Conservation (phyloP, 2,888 invertebrate genomes). For the Andrena hattorfiana region DNA sequence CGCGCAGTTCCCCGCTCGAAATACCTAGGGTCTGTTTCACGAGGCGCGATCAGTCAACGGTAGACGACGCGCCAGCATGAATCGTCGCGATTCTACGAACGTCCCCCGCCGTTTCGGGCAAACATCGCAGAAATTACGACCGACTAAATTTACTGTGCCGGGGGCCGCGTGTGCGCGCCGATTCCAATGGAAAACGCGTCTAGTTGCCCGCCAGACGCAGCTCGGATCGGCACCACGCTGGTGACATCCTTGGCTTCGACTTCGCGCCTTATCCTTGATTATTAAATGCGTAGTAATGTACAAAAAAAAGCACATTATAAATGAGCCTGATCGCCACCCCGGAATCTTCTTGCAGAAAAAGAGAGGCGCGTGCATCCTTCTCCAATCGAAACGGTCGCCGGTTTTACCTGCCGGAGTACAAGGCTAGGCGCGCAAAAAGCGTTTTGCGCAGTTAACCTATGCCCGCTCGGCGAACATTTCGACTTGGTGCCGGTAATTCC, state of each 20-base stretch:
- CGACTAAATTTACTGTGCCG: constrained; percentile 17
- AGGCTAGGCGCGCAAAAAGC: constrained; percentile 8
- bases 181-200: constrained; percentile 12
- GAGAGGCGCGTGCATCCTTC: not conserved
- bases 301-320: no score
- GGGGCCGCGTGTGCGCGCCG: not conserved
- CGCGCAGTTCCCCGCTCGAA: constrained; percentile 7
- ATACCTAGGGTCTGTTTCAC: not conserved
- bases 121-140: constrained; percentile 22
- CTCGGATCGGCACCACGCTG: not conserved
- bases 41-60: not conserved
- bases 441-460: constrained; percentile 31
- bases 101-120: not conserved
- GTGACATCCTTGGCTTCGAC: not conserved
- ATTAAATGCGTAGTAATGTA: no score
- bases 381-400: constrained; percentile 16
- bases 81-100: constrained; percentile 20
- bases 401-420: constrained; percentile 10
- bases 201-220: not conserved
- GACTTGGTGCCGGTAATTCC: not conserved
- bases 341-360: not conserved
- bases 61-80: constrained; percentile 5
- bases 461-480: not conserved
- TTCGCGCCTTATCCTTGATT: no score
- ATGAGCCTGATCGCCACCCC: not conserved